Evolutionary conservation across 2,113 vertebrate genomes (phyloP).

Genomic region (Pluvialis apricaria): DNA sequence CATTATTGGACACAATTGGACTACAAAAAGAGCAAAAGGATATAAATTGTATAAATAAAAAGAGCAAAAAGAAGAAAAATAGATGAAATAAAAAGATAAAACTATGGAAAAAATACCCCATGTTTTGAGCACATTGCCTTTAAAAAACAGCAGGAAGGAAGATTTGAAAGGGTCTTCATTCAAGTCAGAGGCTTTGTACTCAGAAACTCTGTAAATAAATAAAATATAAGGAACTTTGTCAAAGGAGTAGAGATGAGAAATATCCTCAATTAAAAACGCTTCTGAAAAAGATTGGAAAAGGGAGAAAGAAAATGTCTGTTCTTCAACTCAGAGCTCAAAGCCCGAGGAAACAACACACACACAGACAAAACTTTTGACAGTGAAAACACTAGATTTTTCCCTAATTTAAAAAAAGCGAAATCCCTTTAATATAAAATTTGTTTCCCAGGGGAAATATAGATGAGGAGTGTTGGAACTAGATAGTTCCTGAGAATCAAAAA

Average conservation of each 20-base stretch:
- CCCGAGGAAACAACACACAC: background rate
- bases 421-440: background rate
- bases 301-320: background rate
- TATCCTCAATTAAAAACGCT: background rate
- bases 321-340: background rate
- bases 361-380: background rate
- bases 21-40: background rate
- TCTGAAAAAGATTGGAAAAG: background rate
- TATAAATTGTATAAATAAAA: background rate
- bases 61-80: background rate
- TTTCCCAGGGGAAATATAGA: background rate
- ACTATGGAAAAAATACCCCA: too few relatives aligned
- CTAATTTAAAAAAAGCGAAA: background rate
- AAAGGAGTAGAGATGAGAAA: background rate
- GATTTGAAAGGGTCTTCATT: background rate
- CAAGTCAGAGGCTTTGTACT: background rate
- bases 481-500: background rate
- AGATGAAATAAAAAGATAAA: background rate
- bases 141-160: background rate
- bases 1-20: background rate
- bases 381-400: background rate
- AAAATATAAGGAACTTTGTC: background rate
- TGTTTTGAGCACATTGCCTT: background rate
- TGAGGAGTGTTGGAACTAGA: background rate
- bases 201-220: background rate